These are phyloP conservation scores for Adelges cooleyi DNA, from an alignment of 1,140 invertebrate species.

Conservation along the genomic window DNA sequence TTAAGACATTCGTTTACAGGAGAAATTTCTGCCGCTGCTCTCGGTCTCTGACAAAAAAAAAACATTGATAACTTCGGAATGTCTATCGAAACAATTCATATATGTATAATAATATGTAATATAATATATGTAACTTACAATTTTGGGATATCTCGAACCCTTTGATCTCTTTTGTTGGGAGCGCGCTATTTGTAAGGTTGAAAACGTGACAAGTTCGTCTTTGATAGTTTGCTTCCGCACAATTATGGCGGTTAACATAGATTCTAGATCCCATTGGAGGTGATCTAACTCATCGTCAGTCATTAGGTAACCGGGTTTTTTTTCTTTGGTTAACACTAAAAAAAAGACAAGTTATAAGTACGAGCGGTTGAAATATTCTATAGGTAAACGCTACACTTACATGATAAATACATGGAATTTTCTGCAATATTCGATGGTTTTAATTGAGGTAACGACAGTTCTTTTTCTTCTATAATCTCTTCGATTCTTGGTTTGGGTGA, in stretches of 20 bases:
- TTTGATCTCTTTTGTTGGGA: background rate
- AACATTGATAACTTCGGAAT: no score
- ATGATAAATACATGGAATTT: background rate
- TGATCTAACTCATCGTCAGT: slow-evolving; percentile 72
- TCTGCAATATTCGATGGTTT: background rate
- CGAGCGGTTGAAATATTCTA: background rate
- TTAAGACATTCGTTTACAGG: slow-evolving; percentile 15
- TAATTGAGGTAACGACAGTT: slow-evolving; percentile 1
- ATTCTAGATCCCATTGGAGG: slow-evolving; percentile 78
- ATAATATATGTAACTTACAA: background rate
- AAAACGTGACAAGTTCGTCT: slow-evolving; percentile 57
- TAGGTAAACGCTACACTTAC: no score
- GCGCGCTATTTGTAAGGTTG: slow-evolving; percentile 1
- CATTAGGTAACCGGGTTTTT: slow-evolving; percentile 36
- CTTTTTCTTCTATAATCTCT: slow-evolving; percentile 14
- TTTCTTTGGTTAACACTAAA: background rate
- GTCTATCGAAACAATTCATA: no score
- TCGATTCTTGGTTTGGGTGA: background rate
- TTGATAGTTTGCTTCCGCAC: slow-evolving; percentile 62
- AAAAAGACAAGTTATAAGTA: background rate
- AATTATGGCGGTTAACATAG: slow-evolving; percentile 66
- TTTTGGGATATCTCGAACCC: slow-evolving; percentile 1
- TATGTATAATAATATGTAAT: no score
- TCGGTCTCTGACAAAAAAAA: slow-evolving; percentile 8
- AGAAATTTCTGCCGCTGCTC: slow-evolving; percentile 23